These are phyloP conservation scores for Netelia melanura DNA, from an alignment of 2,888 invertebrate genomes.

Conservation along the genomic window DNA sequence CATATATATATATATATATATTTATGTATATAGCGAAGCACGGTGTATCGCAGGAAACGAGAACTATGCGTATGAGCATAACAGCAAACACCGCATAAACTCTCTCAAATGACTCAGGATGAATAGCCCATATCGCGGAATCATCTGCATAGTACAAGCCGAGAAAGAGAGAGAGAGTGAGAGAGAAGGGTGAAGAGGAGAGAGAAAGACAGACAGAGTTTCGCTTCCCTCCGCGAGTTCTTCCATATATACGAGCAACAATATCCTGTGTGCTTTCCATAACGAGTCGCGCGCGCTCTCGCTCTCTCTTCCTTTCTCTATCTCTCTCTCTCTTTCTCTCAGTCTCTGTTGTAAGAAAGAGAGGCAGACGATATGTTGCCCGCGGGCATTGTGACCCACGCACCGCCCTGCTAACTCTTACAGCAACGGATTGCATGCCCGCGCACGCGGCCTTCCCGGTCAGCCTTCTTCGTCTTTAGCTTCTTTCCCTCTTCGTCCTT, in stretches of 20 bases:
- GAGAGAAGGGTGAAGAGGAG: conserved; percentile 23
- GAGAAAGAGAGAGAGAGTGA: conserved; percentile 16
- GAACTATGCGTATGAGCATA: conserved; percentile 41
- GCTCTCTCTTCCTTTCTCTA: conserved; percentile 25
- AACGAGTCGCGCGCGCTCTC: conserved; percentile 76
- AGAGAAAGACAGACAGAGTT: conserved; percentile 40
- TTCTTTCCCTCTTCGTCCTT: conserved; percentile 56
- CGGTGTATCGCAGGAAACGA: conserved; percentile 54
- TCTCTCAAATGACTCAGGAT: conserved; percentile 81
- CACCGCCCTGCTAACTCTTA: conserved; percentile 81
- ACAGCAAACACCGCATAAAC: conserved; percentile 75
- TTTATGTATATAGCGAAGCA: not conserved
- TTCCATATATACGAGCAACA: conserved; percentile 80
- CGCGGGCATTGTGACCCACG: conserved; percentile 82
- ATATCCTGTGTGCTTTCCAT: conserved; percentile 79
- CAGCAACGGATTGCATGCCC: conserved; percentile 54
- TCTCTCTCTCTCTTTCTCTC: conserved; percentile 22
- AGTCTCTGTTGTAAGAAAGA: conserved; percentile 30
- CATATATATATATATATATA: not conserved
- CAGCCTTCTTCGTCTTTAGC: conserved; percentile 72
- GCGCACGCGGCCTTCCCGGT: conserved; percentile 69
- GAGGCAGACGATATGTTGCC: conserved; percentile 72
- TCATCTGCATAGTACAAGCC: conserved; percentile 83
- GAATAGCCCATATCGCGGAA: conserved; percentile 82
- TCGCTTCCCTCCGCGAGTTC: conserved; percentile 74